Base-by-base conservation (phyloP, 2,888 invertebrate species). In the Pandemis heparana region DNA sequence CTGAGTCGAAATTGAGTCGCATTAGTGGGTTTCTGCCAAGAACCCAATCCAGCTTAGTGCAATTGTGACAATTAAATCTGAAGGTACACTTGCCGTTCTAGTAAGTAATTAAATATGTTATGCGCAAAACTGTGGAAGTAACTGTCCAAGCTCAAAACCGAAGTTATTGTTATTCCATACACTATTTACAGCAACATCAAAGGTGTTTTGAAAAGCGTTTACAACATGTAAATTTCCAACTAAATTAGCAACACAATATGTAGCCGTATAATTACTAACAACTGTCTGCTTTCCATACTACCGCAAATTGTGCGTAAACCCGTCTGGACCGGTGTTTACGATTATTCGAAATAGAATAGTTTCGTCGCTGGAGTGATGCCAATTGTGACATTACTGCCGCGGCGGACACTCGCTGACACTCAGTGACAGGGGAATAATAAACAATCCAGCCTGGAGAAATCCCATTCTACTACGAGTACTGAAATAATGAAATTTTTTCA, bases 301-400 rank as follows among this genome's bases (percentile, higher is more conserved):
- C 68, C 63, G 60, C 70, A 74, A 74, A 74, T 64, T 59, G 69
- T 65, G 69, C 70, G 69, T 74, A 60, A 65, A 65, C 14, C 23
- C 48, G 63, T 69, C 68, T 68, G 56, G 70, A n/a, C 56, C 2
- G 23, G 39, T 74, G 74, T 74, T 70, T 69, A 70, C 60, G 70
- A 70, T 70, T 65, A 70, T 74, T 74, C 48, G 43, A 74, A 74
- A 70, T 70, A 70, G 70, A 74, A 70, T 70, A 63, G 61, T 41
- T 64, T 62, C 73, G 46, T 48, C 18, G 46, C 60, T 74, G 74
- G 74, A 64, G 7, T n/a, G 8, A 23, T 70, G 74, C 74, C 74
- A 74, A 70, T 59, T 53, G 61, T 74, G 70, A 74, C 70, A 74
- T 48, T 41, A 32, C 68, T 16, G 65, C 32, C 41, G 5, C 9